These are phyloP conservation scores for Apocrypta bakeri DNA, from an alignment of 1,140 invertebrate species.

Conservation along the genomic window DNA sequence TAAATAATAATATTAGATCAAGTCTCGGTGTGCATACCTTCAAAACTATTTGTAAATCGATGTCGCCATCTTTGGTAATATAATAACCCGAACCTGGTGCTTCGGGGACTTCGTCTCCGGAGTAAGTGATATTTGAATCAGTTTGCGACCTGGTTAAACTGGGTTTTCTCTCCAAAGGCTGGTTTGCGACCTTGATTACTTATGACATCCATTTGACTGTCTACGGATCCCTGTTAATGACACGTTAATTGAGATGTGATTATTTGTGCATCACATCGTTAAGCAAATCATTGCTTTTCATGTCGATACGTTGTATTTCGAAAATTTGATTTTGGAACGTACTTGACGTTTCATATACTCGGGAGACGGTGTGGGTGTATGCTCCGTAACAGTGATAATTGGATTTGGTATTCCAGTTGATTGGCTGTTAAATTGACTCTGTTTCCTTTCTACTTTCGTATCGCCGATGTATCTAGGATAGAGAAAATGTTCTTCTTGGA, in stretches of 20 bases:
- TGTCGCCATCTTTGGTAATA: conserved; percentile 95
- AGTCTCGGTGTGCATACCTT: conserved; percentile 78
- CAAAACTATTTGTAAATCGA: conserved; percentile 92
- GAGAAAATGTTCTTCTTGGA: background rate
- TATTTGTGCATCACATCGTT: no score
- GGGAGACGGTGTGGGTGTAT: conserved; percentile 91
- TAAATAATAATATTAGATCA: no score
- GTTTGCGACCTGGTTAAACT: conserved; percentile 91
- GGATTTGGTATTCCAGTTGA: conserved; percentile 83
- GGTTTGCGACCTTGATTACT: conserved; percentile 78
- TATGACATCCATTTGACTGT: conserved; percentile 85
- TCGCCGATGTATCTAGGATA: conserved; percentile 68
- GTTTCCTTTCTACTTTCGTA: conserved; percentile 68
- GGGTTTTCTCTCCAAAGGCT: conserved; percentile 79
- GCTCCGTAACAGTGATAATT: conserved; percentile 96
- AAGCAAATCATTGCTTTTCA: no score
- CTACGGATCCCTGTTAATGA: conserved; percentile 80
- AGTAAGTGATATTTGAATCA: conserved; percentile 95
- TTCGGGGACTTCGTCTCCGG: conserved; percentile 85
- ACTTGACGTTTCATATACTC: conserved; percentile 88
- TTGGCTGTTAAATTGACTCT: conserved; percentile 70
- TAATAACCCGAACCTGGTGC: conserved; percentile 93
- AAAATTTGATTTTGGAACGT: conserved; percentile 53
- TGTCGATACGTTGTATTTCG: no score
- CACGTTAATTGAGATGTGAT: no score